Evolutionary conservation across 2,888 invertebrate species (phyloP).

Genomic region (Physocephala rufipes): DNA sequence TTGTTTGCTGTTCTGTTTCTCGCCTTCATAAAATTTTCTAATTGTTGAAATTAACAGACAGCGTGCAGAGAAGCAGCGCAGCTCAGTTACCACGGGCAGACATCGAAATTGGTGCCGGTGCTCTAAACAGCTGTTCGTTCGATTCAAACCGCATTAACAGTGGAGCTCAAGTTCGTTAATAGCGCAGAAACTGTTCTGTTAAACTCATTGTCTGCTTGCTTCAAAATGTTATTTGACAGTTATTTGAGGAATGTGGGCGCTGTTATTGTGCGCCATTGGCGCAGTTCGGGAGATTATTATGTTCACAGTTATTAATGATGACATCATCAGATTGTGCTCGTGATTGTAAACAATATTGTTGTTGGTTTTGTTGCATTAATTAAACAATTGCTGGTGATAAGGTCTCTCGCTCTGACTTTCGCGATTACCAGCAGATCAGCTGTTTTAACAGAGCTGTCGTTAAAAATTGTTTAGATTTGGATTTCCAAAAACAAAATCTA

Average conservation of each 20-base stretch:
- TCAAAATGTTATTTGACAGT: background rate
- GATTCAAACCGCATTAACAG: slow-evolving; percentile 12
- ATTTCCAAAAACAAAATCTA: too few species aligned
- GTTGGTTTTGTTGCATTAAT: background rate
- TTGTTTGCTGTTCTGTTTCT: slow-evolving; percentile 25
- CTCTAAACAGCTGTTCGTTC: slow-evolving; percentile 34
- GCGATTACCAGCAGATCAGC: slow-evolving; percentile 1
- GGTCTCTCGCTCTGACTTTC: background rate
- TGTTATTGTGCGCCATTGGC: background rate
- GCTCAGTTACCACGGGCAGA: background rate
- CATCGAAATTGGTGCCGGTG: background rate
- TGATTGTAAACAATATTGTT: background rate
- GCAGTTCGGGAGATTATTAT: background rate
- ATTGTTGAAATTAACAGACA: too few species aligned
- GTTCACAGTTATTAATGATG: slow-evolving; percentile 17
- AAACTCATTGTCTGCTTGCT: background rate
- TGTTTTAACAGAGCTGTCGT: slow-evolving; percentile 16
- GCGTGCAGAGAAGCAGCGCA: slow-evolving; percentile 25
- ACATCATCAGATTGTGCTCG: slow-evolving; percentile 15
- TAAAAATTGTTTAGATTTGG: too few species aligned
- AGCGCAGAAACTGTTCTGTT: background rate
- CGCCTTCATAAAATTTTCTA: slow-evolving; percentile 35
- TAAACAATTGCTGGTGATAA: slow-evolving; percentile 7
- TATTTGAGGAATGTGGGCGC: background rate
- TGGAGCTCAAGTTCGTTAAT: background rate